phyloP scores from a whole-genome alignment of 2,797 vertebrate genomes.

The Chaenodraco wilsoni region DNA sequence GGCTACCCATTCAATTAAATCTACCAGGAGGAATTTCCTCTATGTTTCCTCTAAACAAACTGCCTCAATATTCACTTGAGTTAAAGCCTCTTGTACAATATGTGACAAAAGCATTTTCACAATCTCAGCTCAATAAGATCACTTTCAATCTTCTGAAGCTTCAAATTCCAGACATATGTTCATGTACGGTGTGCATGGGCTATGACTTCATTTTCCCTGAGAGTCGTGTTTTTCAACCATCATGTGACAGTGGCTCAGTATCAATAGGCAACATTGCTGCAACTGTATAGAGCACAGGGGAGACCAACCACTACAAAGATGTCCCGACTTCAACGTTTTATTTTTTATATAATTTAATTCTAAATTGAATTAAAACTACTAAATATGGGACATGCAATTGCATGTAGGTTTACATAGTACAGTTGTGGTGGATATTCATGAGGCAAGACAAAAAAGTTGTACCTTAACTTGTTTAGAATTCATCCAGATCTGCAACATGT shows the following conservation, averaged over 20 bases:
- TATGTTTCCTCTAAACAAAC: slow-evolving; percentile 19
- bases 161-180: slow-evolving; percentile 74
- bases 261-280: slow-evolving; percentile 60
- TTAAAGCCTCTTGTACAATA: slow-evolving; percentile 24
- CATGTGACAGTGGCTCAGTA: slow-evolving; percentile 64
- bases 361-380: neutral
- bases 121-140: slow-evolving; percentile 42
- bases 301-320: slow-evolving; percentile 9
- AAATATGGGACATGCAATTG: neutral
- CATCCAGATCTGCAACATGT: slow-evolving; percentile 75
- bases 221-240: slow-evolving; percentile 63
- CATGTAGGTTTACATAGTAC: neutral
- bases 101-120: slow-evolving; percentile 40
- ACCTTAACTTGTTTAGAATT: slow-evolving; percentile 70
- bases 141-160: slow-evolving; percentile 71
- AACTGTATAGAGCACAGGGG: slow-evolving; percentile 42
- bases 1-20: slow-evolving; percentile 21
- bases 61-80: slow-evolving; percentile 31
- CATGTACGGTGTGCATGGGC: slow-evolving; percentile 45
- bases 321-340: slow-evolving; percentile 18
- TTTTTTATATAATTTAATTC: slow-evolving; percentile 24
- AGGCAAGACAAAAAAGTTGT: slow-evolving; percentile 67
- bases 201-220: slow-evolving; percentile 68
- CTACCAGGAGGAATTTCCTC: slow-evolving; percentile 11
- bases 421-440: slow-evolving; percentile 39